phyloP scores from a whole-genome alignment of 2,888 invertebrate species.

The Pandemis heparana region DNA sequence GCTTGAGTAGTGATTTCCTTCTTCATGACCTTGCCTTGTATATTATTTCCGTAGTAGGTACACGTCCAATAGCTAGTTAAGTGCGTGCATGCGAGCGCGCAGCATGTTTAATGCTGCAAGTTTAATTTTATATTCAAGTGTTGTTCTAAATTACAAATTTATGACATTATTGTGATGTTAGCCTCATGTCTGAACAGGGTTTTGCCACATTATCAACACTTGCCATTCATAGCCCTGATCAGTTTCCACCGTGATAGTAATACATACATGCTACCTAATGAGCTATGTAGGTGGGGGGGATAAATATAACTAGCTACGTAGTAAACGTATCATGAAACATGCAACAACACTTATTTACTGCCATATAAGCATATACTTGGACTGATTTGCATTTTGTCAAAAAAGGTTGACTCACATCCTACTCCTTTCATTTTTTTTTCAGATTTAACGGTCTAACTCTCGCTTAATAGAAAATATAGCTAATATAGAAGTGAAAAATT shows the following conservation, averaged over 20 bases:
- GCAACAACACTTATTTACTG: too few species aligned
- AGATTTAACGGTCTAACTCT: too few species aligned
- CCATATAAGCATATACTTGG: neutral
- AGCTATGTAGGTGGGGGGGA: neutral
- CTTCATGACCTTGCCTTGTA: neutral
- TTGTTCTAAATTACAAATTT: slow-evolving; percentile 5
- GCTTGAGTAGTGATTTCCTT: neutral
- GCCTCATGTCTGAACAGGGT: neutral
- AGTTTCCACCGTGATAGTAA: neutral
- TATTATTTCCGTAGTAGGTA: neutral
- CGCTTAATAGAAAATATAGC: too few species aligned
- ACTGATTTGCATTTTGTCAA: neutral
- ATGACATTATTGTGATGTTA: neutral
- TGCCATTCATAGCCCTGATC: neutral
- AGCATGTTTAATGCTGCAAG: neutral
- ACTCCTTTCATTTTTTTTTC: too few species aligned
- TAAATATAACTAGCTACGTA: neutral
- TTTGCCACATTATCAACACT: neutral
- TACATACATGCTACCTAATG: neutral
- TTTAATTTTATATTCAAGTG: neutral
- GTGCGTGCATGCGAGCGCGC: neutral
- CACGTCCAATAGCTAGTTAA: neutral
- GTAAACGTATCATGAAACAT: neutral
- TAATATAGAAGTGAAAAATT: too few species aligned
- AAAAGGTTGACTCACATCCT: neutral